A percentile compares a stretch with the other conserved stretches of the same genome.
These are phyloP conservation scores for Heliconius eleuchia DNA, from an alignment of 1,140 invertebrate species.

Conservation along the genomic window DNA sequence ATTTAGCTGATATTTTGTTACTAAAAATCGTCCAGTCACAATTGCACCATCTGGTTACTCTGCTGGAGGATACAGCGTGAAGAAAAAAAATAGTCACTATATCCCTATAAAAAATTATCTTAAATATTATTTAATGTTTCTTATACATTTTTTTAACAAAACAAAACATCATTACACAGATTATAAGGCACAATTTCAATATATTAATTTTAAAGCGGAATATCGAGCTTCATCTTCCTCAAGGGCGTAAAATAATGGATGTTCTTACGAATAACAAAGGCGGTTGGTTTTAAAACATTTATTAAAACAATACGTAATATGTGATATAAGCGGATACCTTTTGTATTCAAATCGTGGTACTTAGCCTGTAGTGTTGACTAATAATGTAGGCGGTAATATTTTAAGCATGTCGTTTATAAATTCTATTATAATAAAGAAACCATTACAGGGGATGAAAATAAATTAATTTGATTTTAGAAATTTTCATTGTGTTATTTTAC, in stretches of 20 bases:
- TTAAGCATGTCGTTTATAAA: constrained; percentile 31
- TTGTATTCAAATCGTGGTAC: constrained; percentile 37
- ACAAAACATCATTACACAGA: not conserved
- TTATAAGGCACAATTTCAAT: not conserved
- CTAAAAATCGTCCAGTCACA: too few relatives aligned
- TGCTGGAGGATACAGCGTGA: too few relatives aligned
- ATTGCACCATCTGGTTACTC: too few relatives aligned
- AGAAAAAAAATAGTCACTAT: too few relatives aligned
- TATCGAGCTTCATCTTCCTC: not conserved
- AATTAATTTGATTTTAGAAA: not conserved
- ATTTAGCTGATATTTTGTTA: too few relatives aligned
- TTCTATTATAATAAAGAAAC: constrained; percentile 29
- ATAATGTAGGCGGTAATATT: constrained; percentile 40
- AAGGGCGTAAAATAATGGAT: constrained; percentile 8
- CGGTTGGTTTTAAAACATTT: constrained; percentile 19
- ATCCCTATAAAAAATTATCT: too few relatives aligned
- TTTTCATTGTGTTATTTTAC: too few relatives aligned
- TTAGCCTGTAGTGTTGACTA: constrained; percentile 31
- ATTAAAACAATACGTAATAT: constrained; percentile 29
- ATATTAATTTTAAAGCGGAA: not conserved
- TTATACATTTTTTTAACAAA: not conserved
- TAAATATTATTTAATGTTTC: not conserved
- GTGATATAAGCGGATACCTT: constrained; percentile 20
- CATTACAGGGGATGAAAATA: constrained; percentile 19
- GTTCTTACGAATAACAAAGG: constrained; percentile 9